Evolutionary conservation across 2,113 vertebrate genomes (phyloP).

Genomic region (Oryzias javanicus): DNA sequence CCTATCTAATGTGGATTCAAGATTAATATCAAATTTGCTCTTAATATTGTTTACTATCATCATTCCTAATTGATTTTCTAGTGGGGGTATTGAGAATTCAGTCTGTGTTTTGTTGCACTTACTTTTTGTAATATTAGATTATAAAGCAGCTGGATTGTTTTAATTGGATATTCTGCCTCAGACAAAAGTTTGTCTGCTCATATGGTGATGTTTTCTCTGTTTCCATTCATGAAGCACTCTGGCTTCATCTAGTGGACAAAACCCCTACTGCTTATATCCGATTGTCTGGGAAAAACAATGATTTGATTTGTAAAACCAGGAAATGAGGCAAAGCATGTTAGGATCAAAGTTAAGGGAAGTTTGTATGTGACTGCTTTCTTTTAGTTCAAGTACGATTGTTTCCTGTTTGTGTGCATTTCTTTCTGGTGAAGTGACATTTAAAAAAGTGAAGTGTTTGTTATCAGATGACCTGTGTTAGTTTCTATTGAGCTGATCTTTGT

Average conservation of each 20-base stretch:
- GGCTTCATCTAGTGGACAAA: slow-evolving; percentile 36
- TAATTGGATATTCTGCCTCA: no score
- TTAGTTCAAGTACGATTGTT: slow-evolving; percentile 7
- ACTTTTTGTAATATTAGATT: no score
- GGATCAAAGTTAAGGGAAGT: no score
- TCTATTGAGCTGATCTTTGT: background rate
- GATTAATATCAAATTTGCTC: no score
- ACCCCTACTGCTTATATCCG: accelerated
- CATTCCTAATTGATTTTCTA: no score
- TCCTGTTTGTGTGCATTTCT: background rate
- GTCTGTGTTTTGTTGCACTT: no score
- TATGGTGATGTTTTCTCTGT: no score
- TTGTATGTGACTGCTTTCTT: background rate
- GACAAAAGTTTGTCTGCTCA: no score
- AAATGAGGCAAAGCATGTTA: slow-evolving; percentile 18
- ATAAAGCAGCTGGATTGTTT: no score
- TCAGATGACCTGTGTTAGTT: background rate
- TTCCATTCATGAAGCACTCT: background rate
- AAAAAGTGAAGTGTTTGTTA: background rate
- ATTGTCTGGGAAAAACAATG: slow-evolving; percentile 37
- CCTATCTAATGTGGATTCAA: no score
- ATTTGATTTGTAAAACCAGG: slow-evolving; percentile 16
- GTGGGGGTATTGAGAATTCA: no score
- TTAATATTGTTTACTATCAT: no score
- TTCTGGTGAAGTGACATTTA: background rate